phyloP scores from a whole-genome alignment of 2,888 invertebrate species.

The Caenorhabditis angaria region DNA sequence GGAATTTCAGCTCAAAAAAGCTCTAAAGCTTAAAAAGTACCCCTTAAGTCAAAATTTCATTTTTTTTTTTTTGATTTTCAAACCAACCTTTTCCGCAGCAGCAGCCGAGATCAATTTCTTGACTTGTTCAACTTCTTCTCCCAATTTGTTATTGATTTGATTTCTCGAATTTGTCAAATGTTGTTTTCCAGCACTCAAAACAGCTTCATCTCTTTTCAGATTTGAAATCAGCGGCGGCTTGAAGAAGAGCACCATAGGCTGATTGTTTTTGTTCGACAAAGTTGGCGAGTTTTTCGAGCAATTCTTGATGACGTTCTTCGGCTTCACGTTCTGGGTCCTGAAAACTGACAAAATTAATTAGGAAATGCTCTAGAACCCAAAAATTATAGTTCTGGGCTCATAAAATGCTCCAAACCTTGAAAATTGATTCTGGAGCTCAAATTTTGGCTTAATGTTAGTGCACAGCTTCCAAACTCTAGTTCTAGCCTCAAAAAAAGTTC shows the following conservation, averaged over 20 bases:
- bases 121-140: conserved; percentile 11
- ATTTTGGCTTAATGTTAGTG: no score
- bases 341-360: conserved; percentile 15
- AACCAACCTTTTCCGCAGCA: conserved; percentile 73
- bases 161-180: conserved; percentile 78
- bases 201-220: conserved; percentile 74
- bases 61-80: no score
- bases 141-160: conserved; percentile 76
- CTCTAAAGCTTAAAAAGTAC: no score
- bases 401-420: no score
- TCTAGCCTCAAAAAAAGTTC: no score
- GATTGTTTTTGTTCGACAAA: conserved; percentile 78
- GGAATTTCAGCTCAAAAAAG: no score
- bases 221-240: conserved; percentile 78
- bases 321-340: conserved; percentile 77
- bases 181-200: conserved; percentile 64
- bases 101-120: conserved; percentile 21
- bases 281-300: conserved; percentile 76
- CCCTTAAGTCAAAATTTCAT: background rate
- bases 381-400: no score
- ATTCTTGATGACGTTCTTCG: conserved; percentile 74
- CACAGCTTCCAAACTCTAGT: no score
- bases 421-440: no score
- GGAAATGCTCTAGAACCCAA: conserved; percentile 5
- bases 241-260: conserved; percentile 78